Evolutionary conservation across 2,888 invertebrate species (phyloP), one percentile per base, ranked within the genome.

Genomic region (Cephus nigrinus): DNA sequence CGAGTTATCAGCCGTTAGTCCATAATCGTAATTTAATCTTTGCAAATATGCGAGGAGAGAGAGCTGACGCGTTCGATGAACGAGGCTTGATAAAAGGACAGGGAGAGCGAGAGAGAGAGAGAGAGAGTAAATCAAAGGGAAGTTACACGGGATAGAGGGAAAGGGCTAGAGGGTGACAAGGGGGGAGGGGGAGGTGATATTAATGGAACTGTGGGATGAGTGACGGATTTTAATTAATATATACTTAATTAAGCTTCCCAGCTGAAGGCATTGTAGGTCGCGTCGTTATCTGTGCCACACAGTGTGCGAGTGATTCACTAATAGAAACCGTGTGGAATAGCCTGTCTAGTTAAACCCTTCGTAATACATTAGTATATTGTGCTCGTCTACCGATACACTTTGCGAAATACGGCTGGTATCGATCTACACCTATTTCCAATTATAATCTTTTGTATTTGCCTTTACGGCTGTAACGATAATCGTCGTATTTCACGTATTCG

Each of bases 141-240:
- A 15, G 2, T 23, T 55, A 15, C 2, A 23, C 23, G 23, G 23
- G 40, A 1, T 23, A 23, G 40, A 15, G 40, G 23, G 40, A 55
- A 30, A 55, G 15, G 68, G 31, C 32, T 23, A 23, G 1, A 23
- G 40, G 40, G 23, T 55, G 40, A 9, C 9, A 5, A 23, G 4
- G 69, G 1, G 0, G 31, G 71, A 71, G 71, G 31, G 15, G 69
- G 69, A 15, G 12, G 12, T 15, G 31, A 32, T 31, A 68, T 76
- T 33, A 72, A 75, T 35, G 76, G 74, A 74, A 73, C 69, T 71
- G 73, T 78, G 34, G 76, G 33, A 55, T 76, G 72, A 32, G 71
- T 81, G 85, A 77, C 82, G 80, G 83, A 88, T 86, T 89, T 89
- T 89, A 88, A 89, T 90, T 89, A 90, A 89, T 87, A 87, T 89